Conservation (phyloP, 2,797 vertebrate species). For the Oreochromis grahami region DNA sequence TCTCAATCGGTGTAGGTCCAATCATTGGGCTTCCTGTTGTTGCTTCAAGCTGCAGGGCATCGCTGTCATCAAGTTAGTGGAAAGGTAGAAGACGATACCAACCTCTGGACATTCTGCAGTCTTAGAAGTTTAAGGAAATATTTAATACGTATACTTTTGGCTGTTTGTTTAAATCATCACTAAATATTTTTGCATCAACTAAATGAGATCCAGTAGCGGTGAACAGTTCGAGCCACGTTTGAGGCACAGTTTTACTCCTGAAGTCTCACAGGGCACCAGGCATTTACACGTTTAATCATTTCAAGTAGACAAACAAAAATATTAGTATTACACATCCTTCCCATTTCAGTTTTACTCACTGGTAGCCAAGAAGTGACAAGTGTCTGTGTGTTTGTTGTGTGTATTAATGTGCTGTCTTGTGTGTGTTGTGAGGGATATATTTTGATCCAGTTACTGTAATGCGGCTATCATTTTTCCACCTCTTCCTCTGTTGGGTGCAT, state of each 20-base stretch:
- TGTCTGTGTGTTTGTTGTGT: neutral
- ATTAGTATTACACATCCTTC: neutral
- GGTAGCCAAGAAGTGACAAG: neutral
- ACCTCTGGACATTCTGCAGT: neutral
- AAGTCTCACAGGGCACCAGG: neutral
- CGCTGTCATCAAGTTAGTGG: conserved; percentile 56
- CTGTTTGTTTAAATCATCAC: neutral
- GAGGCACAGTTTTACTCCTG: neutral
- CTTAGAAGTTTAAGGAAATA: neutral
- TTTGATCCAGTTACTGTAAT: conserved; percentile 75
- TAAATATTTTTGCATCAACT: neutral
- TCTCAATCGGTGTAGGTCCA: conserved; percentile 22
- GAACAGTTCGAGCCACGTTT: neutral
- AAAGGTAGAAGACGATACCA: conserved; percentile 4
- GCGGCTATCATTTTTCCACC: conserved; percentile 68
- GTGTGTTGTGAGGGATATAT: conserved; percentile 47
- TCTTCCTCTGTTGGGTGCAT: conserved; percentile 64
- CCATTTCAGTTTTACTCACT: neutral
- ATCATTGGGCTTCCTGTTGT: conserved; percentile 53
- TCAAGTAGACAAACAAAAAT: neutral
- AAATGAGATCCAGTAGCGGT: neutral
- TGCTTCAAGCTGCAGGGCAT: conserved; percentile 56
- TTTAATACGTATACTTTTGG: neutral
- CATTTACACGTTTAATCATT: neutral
- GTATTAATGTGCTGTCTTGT: conserved; percentile 12